phyloP scores from a whole-genome alignment of 2,888 invertebrate genomes.

The Epirrhoe alternata region DNA sequence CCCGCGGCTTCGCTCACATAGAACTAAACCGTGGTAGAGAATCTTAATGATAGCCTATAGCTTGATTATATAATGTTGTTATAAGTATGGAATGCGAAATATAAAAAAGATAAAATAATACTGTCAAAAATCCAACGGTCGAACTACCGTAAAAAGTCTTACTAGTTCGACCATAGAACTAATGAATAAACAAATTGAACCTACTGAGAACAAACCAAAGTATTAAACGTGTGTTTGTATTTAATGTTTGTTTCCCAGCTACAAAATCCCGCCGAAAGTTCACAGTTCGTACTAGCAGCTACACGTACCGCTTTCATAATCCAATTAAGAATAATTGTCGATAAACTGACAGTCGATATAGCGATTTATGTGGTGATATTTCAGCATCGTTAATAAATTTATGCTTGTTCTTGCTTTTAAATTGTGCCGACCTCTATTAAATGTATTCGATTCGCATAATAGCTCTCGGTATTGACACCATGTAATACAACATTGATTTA shows the following conservation, averaged over 20 bases:
- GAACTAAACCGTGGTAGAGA: not conserved
- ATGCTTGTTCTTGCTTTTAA: conserved; percentile 83
- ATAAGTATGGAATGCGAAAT: too few relatives aligned
- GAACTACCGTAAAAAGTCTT: too few relatives aligned
- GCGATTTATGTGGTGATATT: conserved; percentile 84
- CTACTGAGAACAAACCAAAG: too few relatives aligned
- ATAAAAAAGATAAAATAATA: too few relatives aligned
- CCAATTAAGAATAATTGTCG: conserved; percentile 85
- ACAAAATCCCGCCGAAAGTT: conserved; percentile 45
- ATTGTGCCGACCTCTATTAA: conserved; percentile 78
- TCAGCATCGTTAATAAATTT: conserved; percentile 84
- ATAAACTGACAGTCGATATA: conserved; percentile 82
- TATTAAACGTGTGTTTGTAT: too few relatives aligned
- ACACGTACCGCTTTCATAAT: conserved; percentile 79
- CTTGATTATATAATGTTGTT: too few relatives aligned
- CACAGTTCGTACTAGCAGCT: conserved; percentile 52
- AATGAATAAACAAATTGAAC: too few relatives aligned
- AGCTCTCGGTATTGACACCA: conserved; percentile 68
- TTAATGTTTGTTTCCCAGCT: not conserved
- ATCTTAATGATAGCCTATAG: too few relatives aligned
- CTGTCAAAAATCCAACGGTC: too few relatives aligned
- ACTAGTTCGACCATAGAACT: too few relatives aligned
- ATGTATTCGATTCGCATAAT: conserved; percentile 72
- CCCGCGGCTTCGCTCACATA: too few relatives aligned
- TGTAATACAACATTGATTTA: conserved; percentile 68